phyloP scores from a whole-genome alignment of 2,797 vertebrate genomes.

The Etheostoma perlongum region DNA sequence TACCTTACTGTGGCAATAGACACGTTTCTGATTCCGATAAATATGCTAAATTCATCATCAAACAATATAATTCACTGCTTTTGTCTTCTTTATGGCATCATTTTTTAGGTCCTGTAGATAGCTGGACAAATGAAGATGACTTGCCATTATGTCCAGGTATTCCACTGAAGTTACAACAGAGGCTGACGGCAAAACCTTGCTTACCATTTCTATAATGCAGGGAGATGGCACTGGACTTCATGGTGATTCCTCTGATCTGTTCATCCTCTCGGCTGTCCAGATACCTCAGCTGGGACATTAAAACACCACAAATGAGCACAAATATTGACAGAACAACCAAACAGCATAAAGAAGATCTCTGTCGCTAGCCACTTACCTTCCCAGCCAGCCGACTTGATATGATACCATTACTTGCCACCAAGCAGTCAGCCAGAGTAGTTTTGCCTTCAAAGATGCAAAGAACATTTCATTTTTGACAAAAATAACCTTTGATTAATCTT shows the following conservation, averaged over 20 bases:
- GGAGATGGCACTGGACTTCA: constrained; percentile 98
- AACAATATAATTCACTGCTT: neutral
- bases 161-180: neutral
- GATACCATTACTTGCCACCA: constrained; percentile 97
- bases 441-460: constrained; percentile 86
- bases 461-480: neutral
- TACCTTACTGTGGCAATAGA: too few relatives aligned
- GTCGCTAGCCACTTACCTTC: constrained; percentile 85
- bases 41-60: neutral
- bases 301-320: neutral
- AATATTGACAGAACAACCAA: neutral
- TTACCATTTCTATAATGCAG: constrained; percentile 88
- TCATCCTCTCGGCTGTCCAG: constrained; percentile 97
- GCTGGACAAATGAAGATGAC: neutral
- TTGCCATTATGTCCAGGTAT: too few relatives aligned
- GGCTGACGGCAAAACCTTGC: neutral
- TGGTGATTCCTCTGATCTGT: constrained; percentile 96
- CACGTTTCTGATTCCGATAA: too few relatives aligned
- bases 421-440: constrained; percentile 95
- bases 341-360: neutral
- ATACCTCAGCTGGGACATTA: constrained; percentile 88
- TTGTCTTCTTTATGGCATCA: neutral
- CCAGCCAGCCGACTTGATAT: constrained; percentile 95
- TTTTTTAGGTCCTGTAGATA: neutral
- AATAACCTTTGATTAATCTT: too few relatives aligned